These are phyloP conservation scores for Drosophila bocqueti DNA, from an alignment of 1,140 invertebrate genomes.

Conservation along the genomic window DNA sequence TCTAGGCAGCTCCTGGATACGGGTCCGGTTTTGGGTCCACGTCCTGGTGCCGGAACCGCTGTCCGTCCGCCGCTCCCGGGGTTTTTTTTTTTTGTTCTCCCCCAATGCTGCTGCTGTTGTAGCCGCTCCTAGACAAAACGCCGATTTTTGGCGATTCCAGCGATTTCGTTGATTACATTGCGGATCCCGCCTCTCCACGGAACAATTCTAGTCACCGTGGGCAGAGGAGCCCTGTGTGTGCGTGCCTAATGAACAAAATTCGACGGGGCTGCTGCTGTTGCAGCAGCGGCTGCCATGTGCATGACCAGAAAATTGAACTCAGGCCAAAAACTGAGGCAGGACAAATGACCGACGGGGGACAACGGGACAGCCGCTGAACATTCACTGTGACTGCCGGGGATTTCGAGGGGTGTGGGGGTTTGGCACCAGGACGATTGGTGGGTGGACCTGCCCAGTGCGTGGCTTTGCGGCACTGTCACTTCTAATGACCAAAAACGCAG, in stretches of 20 bases:
- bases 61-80: constrained; percentile 26
- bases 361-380: constrained; percentile 26
- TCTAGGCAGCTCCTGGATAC: constrained; percentile 8
- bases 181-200: constrained; percentile 47
- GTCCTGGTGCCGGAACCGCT: constrained; percentile 24
- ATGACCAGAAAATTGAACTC: constrained; percentile 81
- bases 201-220: constrained; percentile 36
- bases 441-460: constrained; percentile 25
- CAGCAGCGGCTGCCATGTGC: constrained; percentile 72
- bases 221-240: constrained; percentile 34
- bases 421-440: neutral
- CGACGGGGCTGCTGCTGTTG: constrained; percentile 51
- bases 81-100: constrained; percentile 7
- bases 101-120: constrained; percentile 24
- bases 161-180: constrained; percentile 82
- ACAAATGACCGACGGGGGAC: constrained; percentile 63
- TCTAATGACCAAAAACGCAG: constrained; percentile 66
- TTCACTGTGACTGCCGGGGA: constrained; percentile 24
- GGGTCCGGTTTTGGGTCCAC: constrained; percentile 17
- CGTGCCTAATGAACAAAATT: constrained; percentile 68
- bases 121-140: constrained; percentile 60
- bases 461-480: constrained; percentile 72
- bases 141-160: constrained; percentile 70
- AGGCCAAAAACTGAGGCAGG: constrained; percentile 68
- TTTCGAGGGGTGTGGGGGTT: neutral